Conservation (phyloP, 2,888 invertebrate species). For the Polyommatus icarus region DNA sequence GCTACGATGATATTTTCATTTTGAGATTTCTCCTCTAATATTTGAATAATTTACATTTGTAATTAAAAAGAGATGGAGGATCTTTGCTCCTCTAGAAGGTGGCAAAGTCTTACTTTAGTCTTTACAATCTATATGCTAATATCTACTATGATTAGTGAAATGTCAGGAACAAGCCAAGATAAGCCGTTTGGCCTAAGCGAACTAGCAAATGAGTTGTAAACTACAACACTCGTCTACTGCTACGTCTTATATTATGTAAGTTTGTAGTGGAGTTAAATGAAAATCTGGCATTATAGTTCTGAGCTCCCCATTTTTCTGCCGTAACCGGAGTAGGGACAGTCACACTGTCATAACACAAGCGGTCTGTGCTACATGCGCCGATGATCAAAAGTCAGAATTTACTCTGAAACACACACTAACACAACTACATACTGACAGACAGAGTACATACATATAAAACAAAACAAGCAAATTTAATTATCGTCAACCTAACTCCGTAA, state of each 20-base stretch:
- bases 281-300: not conserved
- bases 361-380: constrained; percentile 20
- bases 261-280: not conserved
- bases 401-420: constrained; percentile 32
- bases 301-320: not conserved
- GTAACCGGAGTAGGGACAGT: not conserved
- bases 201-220: not conserved
- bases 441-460: constrained; percentile 51
- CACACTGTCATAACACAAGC: constrained; percentile 22
- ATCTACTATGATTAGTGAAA: not conserved
- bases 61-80: not conserved
- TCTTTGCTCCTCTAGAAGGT: not conserved
- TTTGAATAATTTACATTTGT: not conserved
- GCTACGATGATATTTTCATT: not conserved
- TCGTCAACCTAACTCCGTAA: constrained; percentile 66
- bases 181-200: not conserved
- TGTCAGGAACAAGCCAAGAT: not conserved
- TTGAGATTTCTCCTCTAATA: not conserved
- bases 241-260: not conserved
- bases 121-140: not conserved
- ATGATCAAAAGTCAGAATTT: constrained; percentile 4
- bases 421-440: constrained; percentile 36
- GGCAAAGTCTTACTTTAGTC: not conserved
- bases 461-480: constrained; percentile 79
- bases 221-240: not conserved